Conservation (phyloP, 2,888 invertebrate species). For the Yponomeuta evonymella region DNA sequence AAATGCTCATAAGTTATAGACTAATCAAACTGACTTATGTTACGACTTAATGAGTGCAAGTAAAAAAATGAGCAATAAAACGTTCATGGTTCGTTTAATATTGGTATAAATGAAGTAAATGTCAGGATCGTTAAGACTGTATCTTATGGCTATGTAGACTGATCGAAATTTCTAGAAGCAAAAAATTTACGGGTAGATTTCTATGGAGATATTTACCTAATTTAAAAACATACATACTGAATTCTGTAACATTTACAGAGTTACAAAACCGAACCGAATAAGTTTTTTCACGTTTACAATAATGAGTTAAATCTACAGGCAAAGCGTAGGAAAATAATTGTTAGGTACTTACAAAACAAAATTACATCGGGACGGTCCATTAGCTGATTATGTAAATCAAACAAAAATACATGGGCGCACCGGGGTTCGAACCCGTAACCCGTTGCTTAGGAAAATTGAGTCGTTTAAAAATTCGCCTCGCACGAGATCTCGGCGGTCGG, state of each 20-base stretch:
- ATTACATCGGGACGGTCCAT: not conserved
- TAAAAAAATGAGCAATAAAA: conserved; percentile 30
- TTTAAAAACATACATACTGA: not conserved
- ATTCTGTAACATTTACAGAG: not conserved
- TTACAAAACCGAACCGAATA: too few relatives aligned
- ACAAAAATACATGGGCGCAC: conserved; percentile 1
- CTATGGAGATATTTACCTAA: not conserved
- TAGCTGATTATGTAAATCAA: conserved; percentile 12
- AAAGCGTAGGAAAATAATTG: not conserved
- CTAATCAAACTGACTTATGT: conserved; percentile 40
- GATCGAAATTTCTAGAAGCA: conserved; percentile 17
- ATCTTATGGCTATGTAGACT: conserved; percentile 37
- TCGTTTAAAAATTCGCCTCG: conserved; percentile 52
- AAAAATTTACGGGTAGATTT: not conserved
- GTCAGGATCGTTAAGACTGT: conserved; percentile 37
- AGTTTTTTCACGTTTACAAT: too few relatives aligned
- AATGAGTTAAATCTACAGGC: too few relatives aligned
- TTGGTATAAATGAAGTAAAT: conserved; percentile 28
- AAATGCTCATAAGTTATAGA: conserved; percentile 32
- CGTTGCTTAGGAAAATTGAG: conserved; percentile 47
- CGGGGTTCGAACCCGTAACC: conserved; percentile 7
- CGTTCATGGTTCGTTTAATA: conserved; percentile 25
- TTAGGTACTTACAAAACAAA: not conserved
- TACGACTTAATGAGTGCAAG: conserved; percentile 26
- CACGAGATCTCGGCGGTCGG: conserved; percentile 34